Evolutionary conservation across 2,113 vertebrate species (phyloP).

Genomic region (Osmerus mordax): DNA sequence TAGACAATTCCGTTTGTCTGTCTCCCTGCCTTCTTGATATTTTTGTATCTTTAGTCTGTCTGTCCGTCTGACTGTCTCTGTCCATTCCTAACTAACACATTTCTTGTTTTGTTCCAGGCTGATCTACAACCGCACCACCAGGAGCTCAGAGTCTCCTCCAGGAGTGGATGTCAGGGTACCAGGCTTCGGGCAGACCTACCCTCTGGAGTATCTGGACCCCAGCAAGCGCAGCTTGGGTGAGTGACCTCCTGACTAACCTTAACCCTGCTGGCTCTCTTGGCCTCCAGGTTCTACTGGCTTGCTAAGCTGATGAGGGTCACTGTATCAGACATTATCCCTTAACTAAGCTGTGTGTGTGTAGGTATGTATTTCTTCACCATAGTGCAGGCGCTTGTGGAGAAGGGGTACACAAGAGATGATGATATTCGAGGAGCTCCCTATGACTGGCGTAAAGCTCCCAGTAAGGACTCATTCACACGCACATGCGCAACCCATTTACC

Average conservation of each 20-base stretch:
- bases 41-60: background rate
- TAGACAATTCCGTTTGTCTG: no score
- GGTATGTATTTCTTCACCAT: slow-evolving; percentile 94
- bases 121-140: slow-evolving; percentile 86
- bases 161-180: slow-evolving; percentile 89
- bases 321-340: slow-evolving; percentile 66
- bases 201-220: slow-evolving; percentile 93
- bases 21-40: no score
- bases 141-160: slow-evolving; percentile 76
- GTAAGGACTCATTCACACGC: slow-evolving; percentile 66
- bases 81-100: slow-evolving; percentile 14
- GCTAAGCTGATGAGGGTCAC: slow-evolving; percentile 18
- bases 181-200: slow-evolving; percentile 87
- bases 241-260: slow-evolving; percentile 29
- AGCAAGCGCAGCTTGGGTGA: slow-evolving; percentile 87
- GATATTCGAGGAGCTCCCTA: slow-evolving; percentile 93
- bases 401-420: slow-evolving; percentile 87
- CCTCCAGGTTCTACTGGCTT: background rate
- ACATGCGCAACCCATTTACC: background rate
- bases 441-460: slow-evolving; percentile 96
- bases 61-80: slow-evolving; percentile 2
- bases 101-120: slow-evolving; percentile 66
- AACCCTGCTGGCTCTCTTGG: background rate
- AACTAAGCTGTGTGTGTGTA: slow-evolving; percentile 51
- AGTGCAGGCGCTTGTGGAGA: slow-evolving; percentile 84